Conservation (phyloP, 2,113 vertebrate genomes). For the Rutilus rutilus region DNA sequence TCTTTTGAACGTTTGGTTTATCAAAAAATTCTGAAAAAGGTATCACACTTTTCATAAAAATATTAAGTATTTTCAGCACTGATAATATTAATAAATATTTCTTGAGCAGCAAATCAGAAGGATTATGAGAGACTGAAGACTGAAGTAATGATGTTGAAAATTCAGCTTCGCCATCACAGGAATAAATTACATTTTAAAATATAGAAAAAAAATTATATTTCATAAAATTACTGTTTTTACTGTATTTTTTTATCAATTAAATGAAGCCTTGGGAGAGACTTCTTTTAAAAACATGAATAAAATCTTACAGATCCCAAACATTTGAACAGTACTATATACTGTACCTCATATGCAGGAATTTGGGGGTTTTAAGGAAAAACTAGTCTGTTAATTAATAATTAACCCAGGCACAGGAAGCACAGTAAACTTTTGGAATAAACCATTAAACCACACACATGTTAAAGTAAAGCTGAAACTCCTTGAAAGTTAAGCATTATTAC, state of each 20-base stretch:
- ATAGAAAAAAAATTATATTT: not conserved
- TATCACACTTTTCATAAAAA: too few relatives aligned
- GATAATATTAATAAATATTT: too few relatives aligned
- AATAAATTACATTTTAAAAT: not conserved
- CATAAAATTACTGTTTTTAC: not conserved
- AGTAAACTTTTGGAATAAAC: not conserved
- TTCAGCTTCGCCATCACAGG: not conserved
- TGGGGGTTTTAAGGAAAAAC: not conserved
- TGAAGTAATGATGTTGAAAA: not conserved
- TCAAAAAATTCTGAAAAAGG: not conserved
- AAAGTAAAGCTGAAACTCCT: not conserved
- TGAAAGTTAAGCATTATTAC: slow-evolving; percentile 39
- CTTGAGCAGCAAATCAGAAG: not conserved
- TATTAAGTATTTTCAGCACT: too few relatives aligned
- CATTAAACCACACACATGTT: slow-evolving; percentile 15
- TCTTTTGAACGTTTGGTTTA: not conserved
- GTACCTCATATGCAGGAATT: not conserved
- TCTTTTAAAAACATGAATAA: not conserved
- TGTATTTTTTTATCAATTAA: not conserved
- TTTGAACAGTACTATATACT: not conserved
- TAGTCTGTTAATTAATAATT: not conserved
- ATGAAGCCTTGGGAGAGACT: not conserved
- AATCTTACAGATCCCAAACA: not conserved
- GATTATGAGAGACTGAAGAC: not conserved
- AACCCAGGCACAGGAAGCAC: not conserved